Base-by-base conservation (phyloP, 2,797 vertebrate genomes). In the Crocidura indochinensis region DNA sequence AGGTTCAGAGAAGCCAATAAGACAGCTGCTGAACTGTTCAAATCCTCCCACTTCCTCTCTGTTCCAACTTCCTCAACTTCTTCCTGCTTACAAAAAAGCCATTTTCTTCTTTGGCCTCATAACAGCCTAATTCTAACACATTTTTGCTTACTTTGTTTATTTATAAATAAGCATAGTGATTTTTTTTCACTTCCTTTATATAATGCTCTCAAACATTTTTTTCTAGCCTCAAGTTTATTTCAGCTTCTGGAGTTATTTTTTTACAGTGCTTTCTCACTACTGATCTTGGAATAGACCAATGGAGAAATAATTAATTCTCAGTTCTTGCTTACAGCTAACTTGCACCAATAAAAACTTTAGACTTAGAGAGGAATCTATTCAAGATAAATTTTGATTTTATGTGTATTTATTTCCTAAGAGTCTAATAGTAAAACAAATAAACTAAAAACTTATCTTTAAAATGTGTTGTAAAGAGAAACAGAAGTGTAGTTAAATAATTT, bases 51-150 rank as follows among this genome's bases (percentile, higher is more conserved):
- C 73, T 9, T 29, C 29, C 76, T 89, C 19, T 51, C 26, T 67
- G 26, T 78, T 83, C 67, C 47, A 79, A 47, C 27, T 95, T 74
- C 84, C 31, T 84, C 62, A 84, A 38, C 2, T 51, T 85, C 79
- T 84, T 82, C 26, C 69, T 53, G 26, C 47, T 53, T 80, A 90
- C 29, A 72, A 8, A 84, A 64, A 87, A 92, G 62, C 47, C 53
- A 64, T 26, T 69, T 69, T 85, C 44, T 81, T 72, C 78, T 78
- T 53, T 94, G 73, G 24, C 69, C 65, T 86, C 71, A 64, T 26
- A 24, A 38, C 5, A 69, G 0, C 26, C 44, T 65, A 67, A 81
- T 71, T 44, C 38, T 6, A 53, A 0, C 3, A 31, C 46, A 11
- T 11, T 0, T 10, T 68, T 19, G 10, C 64, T 82, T 49, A 44